Base-by-base conservation (phyloP, 2,113 vertebrate genomes). In the Nycticebus coucang region DNA sequence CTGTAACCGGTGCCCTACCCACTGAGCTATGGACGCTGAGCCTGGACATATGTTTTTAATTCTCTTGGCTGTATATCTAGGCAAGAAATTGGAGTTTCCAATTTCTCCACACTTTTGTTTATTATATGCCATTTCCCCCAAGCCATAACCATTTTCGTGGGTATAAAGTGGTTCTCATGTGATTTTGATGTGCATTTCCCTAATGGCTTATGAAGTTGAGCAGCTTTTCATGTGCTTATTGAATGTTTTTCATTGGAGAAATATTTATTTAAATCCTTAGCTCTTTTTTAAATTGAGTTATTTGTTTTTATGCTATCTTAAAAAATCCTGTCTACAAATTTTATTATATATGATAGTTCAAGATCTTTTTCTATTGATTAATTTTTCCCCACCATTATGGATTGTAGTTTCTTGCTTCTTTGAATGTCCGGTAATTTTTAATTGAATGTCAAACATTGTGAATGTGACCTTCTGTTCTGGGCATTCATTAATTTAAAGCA, bases 401-500 rank as follows among this genome's bases (percentile, higher is more conserved):
- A 21, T 84, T 35, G 5, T 28, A 84, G 4, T 30, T 55, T 89
- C 33, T 64, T 75, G 41, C 41, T 78, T 89, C 57, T 37, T 35
- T 55, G 9, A 86, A 79, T 35, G 64, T 87, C 60, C 62, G 19
- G 33, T 4, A 57, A 33, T 41, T 96, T 93, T 80, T 90, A 72
- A 80, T 90, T 93, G 33, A 45, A 37, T 86, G 50, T 66, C 26
- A 95, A 79, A 45, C 7, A 26, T 71, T 78, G 7, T 22, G 62
- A 88, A 83, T 88, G 53, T 92, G 28, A 92, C 64, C 30, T 79
- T 92, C 19, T 66, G 18, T 55, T 4, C 55, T 57, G 33, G 21
- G 19, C 62, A 83, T 71, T 96, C 69, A 88, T 45, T 69, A 78
- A 82, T 91, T 87, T 59, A 87, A 64, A 45, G 33, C 55, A 68